These are phyloP conservation scores for Adoxophyes honmai DNA, from an alignment of 1,140 invertebrate species.

Conservation along the genomic window DNA sequence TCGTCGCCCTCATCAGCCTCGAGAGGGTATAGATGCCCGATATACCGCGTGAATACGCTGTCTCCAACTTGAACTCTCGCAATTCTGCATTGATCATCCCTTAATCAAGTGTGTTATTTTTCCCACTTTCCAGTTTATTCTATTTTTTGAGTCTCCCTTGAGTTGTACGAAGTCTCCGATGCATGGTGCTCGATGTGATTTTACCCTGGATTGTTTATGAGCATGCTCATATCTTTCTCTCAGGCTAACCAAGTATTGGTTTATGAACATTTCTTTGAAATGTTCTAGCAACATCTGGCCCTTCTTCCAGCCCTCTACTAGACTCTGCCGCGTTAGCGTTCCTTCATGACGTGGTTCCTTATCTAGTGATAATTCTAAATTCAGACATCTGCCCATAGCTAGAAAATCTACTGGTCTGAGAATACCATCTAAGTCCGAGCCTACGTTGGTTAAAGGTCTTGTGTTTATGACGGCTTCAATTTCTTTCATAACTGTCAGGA, in stretches of 20 bases:
- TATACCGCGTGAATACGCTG: background rate
- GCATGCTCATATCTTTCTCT: background rate
- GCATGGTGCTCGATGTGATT: background rate
- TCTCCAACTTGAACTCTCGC: slow-evolving; percentile 9
- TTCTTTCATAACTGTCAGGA: slow-evolving; percentile 16
- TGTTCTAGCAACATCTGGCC: background rate
- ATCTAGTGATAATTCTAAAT: background rate
- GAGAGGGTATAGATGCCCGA: slow-evolving; percentile 12
- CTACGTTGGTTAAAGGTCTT: slow-evolving; percentile 12
- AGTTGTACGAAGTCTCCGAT: slow-evolving; percentile 15
- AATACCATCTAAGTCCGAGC: background rate
- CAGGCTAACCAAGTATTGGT: slow-evolving; percentile 5
- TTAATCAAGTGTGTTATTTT: background rate
- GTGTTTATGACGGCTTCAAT: slow-evolving; percentile 15
- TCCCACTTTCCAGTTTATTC: slow-evolving; percentile 12
- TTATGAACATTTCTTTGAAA: slow-evolving; percentile 14
- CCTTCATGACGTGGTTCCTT: background rate
- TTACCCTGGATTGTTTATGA: slow-evolving; percentile 5
- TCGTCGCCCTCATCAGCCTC: background rate
- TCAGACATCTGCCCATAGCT: background rate
- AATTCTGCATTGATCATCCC: background rate
- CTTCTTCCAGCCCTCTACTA: slow-evolving; percentile 16
- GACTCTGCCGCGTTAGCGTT: background rate
- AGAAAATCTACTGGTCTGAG: slow-evolving; percentile 19
- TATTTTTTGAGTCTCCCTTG: slow-evolving; percentile 3